Base-by-base conservation (phyloP, 1,140 invertebrate genomes). In the Psilanteris sp. region DNA sequence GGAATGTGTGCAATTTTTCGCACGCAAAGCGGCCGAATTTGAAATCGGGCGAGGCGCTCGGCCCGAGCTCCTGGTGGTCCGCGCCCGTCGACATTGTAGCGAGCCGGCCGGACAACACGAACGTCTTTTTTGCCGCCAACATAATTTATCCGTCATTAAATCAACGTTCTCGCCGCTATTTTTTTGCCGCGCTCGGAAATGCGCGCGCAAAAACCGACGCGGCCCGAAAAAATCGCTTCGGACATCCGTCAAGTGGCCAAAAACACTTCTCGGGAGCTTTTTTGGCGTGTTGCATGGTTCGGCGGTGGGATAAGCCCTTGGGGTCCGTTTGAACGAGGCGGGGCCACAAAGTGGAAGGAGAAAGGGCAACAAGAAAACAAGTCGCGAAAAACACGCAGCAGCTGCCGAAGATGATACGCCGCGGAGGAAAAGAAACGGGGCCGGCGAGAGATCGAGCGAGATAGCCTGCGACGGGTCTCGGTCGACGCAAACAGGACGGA, bases 341-440 rank as follows among this genome's bases (percentile, higher is more conserved):
- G 57, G 61, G 55, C 61, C 43, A 72, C 61, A 54, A 43, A 52
- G 36, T 43, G 54, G 44, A 57, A 41, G 32, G 39, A 20, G 57
- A 70, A 31, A 36, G 27, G n/a, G n/a, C n/a, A n/a, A n/a, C n/a
- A n/a, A 62, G 29, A 44, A 27, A 36, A 46, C 31, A 15, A 57
- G 52, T 68, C 62, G 57, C 70, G 59, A 77, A 61, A 74, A 79
- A 57, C 59, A 59, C 46, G 64, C 64, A 48, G 71, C 71, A 75
- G 77, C 77, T 78, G 76, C 76, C 76, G 37, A 66, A 74, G 44
- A 72, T 70, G 55, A 57, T 52, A 24, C 15, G 24, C 52, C 48
- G 14, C 34, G 9, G 7, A 11, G 0, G 36, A 8, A 29, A 8
- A 13, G 46, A 57, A 5, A 31, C 10, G 27, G 36, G 20, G 22